Evolutionary conservation across 2,888 invertebrate genomes (phyloP), one percentile per base, ranked within the genome.

Genomic region (Drosophila kambysellisi): DNA sequence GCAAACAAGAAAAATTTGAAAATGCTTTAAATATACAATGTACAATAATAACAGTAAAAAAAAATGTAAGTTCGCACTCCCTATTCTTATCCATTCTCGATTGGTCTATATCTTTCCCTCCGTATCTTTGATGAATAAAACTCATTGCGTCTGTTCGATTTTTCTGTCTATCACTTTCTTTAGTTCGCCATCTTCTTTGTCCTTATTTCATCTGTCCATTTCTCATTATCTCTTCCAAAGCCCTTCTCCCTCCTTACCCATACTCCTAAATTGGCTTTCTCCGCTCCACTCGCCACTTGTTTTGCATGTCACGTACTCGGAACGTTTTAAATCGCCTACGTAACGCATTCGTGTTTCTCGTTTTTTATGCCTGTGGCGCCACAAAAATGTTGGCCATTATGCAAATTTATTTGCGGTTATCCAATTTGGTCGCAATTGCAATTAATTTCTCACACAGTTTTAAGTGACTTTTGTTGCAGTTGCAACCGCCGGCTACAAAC

Each of bases 381-480:
- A 79, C 69, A 64, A 70, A 77, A 81, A 63, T 71, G 70, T 33
- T 46, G 51, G 70, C 65, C 41, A 79, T 74, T 68, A 63, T 37
- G 60, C 51, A 66, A 73, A 76, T 80, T 83, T 78, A 80, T 83
- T 74, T 83, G 84, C 78, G 87, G 84, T 80, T 75, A 84, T 84
- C 76, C 84, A 78, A 78, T 78, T 87, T 61, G 78, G 70, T 70
- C 63, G 70, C 58, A 76, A 72, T 81, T 76, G 84, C 87, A 84
- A 84, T 84, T 84, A 82, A 84, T 84, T 84, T 80, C 78, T 82
- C 82, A 72, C 82, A 78, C 87, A 76, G 74, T 79, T 79, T 71
- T 69, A 82, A 80, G 76, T 75, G 79, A 74, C 73, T 73, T 76
- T 70, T 53, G 54, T 57, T 62, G 62, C 51, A 33, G 37, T 53